phyloP scores from a whole-genome alignment of 2,797 vertebrate genomes.

The Artibeus jamaicensis region DNA sequence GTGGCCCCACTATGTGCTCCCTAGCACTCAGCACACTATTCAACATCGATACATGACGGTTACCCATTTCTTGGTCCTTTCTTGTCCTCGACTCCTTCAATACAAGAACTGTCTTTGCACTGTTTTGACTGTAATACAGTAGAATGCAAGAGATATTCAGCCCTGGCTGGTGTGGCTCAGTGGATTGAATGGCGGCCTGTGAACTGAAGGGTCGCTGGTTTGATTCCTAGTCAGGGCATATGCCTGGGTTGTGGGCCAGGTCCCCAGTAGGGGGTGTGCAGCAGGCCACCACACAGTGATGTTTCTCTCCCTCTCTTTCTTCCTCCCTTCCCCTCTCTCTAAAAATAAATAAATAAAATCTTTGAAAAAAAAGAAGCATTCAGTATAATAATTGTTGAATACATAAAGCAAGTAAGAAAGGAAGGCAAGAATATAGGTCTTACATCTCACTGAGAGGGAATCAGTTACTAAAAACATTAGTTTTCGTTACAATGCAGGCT shows the following conservation, averaged over 20 bases:
- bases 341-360: too few relatives aligned
- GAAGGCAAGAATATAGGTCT: background rate
- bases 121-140: background rate
- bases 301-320: too few relatives aligned
- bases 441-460: background rate
- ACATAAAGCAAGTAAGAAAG: background rate
- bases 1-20: background rate
- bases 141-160: background rate
- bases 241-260: too few relatives aligned
- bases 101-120: background rate
- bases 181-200: too few relatives aligned
- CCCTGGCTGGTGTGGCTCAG: too few relatives aligned
- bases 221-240: too few relatives aligned
- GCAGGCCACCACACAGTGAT: too few relatives aligned
- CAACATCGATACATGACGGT: background rate
- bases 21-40: background rate
- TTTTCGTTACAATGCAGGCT: background rate
- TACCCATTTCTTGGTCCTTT: background rate
- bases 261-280: too few relatives aligned
- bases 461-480: background rate
- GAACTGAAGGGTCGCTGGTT: too few relatives aligned
- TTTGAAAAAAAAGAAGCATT: background rate
- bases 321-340: too few relatives aligned
- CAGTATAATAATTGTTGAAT: background rate
- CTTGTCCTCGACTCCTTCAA: background rate